Percentiles rank a stretch among this genome's conserved stretches.
phyloP scores from a whole-genome alignment of 2,113 vertebrate species.

The Chlorodrepanis virens region DNA sequence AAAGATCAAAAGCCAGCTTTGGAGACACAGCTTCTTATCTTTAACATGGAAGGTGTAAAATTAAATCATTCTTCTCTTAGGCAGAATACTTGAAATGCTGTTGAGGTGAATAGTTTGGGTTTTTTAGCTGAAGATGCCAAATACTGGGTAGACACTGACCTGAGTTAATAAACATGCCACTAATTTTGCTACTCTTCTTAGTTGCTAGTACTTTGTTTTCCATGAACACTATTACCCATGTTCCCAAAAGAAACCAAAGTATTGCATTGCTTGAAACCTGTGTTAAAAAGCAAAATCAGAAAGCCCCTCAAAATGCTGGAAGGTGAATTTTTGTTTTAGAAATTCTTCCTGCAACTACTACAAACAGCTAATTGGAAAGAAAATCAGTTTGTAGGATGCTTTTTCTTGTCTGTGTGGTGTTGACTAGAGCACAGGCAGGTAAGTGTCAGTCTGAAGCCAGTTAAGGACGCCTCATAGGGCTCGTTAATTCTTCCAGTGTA shows the following conservation, averaged over 20 bases:
- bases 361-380: background rate
- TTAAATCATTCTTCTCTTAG: background rate
- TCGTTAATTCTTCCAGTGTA: background rate
- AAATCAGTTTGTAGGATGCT: background rate
- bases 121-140: background rate
- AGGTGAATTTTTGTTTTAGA: background rate
- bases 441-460: background rate
- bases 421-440: background rate
- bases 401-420: background rate
- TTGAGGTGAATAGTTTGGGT: background rate
- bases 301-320: background rate
- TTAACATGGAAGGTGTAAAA: background rate
- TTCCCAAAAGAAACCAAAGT: background rate
- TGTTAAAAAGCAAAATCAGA: background rate
- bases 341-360: background rate
- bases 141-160: background rate
- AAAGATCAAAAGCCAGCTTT: background rate
- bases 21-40: background rate
- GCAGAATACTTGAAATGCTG: background rate
- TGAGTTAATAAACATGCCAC: background rate
- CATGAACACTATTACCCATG: fast-evolving
- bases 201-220: background rate
- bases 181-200: background rate
- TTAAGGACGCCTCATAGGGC: background rate
- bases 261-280: background rate